phyloP scores from a whole-genome alignment of 2,888 invertebrate species.

The Clunio marinus region DNA sequence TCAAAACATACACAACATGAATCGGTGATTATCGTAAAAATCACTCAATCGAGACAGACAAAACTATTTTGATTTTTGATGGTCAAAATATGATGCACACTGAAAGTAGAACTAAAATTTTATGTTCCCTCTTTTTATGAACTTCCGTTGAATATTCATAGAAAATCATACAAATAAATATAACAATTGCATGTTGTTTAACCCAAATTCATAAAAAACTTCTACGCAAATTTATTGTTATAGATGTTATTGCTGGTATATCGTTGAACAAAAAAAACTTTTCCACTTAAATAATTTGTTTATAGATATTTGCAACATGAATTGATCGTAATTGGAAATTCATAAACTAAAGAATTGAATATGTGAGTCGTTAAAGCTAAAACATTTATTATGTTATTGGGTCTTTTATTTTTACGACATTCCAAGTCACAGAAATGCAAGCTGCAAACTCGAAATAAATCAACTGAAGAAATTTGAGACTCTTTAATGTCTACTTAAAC shows the following conservation, averaged over 20 bases:
- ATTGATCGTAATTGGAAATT: conserved; percentile 27
- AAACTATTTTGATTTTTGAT: conserved; percentile 38
- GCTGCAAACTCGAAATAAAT: too few relatives aligned
- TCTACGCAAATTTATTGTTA: conserved; percentile 37
- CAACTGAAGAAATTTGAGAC: too few relatives aligned
- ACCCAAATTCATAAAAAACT: conserved; percentile 38
- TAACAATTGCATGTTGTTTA: conserved; percentile 28
- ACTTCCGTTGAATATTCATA: not conserved
- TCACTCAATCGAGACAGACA: conserved; percentile 33
- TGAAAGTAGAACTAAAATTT: not conserved
- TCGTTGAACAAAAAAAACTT: not conserved
- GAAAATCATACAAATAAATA: too few relatives aligned
- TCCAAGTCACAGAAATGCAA: too few relatives aligned
- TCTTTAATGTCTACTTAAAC: too few relatives aligned
- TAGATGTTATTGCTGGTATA: conserved; percentile 22
- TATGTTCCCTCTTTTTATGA: not conserved
- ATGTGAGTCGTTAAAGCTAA: too few relatives aligned
- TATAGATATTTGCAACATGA: not conserved
- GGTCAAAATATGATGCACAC: conserved; percentile 34
- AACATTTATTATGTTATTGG: too few relatives aligned
- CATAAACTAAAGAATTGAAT: conserved; percentile 35
- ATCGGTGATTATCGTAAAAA: conserved; percentile 38
- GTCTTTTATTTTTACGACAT: too few relatives aligned
- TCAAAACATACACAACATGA: conserved; percentile 9
- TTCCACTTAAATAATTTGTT: conserved; percentile 25